Conservation (phyloP, 1,140 invertebrate genomes). For the Penaeus chinensis region DNA sequence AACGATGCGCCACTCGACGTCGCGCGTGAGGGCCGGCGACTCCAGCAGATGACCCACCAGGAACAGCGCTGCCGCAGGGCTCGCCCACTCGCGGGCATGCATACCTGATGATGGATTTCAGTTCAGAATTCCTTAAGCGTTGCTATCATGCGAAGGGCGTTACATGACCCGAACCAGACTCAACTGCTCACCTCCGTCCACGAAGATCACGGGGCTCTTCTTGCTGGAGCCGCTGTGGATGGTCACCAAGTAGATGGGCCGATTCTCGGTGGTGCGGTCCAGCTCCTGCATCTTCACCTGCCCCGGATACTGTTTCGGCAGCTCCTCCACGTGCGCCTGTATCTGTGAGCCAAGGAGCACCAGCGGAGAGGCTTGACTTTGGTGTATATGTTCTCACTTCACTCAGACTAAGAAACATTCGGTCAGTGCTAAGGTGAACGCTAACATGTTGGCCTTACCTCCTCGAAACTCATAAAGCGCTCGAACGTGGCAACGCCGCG, state of each 20-base stretch:
- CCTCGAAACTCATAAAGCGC: conserved; percentile 5
- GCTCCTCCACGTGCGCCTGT: not conserved
- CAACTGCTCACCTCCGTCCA: not conserved
- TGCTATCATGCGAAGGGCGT: too few relatives aligned
- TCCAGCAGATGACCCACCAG: conserved; percentile 75
- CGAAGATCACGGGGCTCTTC: conserved; percentile 4
- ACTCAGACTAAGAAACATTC: too few relatives aligned
- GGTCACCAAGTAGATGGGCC: not conserved
- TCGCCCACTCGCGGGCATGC: conserved; percentile 78
- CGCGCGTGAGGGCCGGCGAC: conserved; percentile 6
- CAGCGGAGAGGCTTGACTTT: too few relatives aligned
- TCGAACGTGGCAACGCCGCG: not conserved
- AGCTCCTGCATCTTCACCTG: not conserved
- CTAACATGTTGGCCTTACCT: not conserved
- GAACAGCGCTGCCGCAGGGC: conserved; percentile 74
- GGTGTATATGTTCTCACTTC: too few relatives aligned
- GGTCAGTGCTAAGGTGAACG: too few relatives aligned
- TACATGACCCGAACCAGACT: too few relatives aligned
- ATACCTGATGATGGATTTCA: conserved; percentile 64
- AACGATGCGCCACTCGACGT: conserved; percentile 11
- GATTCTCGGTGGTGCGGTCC: not conserved
- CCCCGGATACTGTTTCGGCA: not conserved
- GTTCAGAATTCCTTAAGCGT: not conserved
- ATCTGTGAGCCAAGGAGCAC: not conserved
- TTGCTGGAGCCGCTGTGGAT: not conserved